These are phyloP conservation scores for Copidosoma floridanum DNA, from an alignment of 1,140 invertebrate species.

Conservation along the genomic window DNA sequence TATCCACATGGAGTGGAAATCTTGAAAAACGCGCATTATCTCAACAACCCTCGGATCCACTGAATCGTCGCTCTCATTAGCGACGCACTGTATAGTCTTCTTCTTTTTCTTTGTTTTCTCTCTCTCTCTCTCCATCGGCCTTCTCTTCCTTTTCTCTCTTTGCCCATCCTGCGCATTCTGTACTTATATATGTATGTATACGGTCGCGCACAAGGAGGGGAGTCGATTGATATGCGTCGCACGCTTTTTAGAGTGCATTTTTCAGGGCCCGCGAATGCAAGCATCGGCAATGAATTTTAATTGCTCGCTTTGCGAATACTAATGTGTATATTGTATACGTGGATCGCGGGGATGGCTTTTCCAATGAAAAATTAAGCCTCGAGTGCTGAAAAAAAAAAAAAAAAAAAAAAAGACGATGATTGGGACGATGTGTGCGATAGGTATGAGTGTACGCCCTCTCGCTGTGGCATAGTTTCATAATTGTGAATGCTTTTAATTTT, in stretches of 20 bases:
- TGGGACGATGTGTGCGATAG: no score
- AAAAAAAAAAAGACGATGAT: no score
- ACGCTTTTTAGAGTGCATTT: slow-evolving; percentile 40
- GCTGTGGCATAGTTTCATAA: no score
- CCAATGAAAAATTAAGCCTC: slow-evolving; percentile 34
- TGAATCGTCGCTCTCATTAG: slow-evolving; percentile 49
- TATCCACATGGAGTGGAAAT: no score
- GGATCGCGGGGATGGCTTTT: no score
- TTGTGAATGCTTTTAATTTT: no score
- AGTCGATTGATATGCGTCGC: slow-evolving; percentile 44
- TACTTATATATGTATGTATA: slow-evolving; percentile 20
- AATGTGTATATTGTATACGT: no score
- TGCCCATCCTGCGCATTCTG: neutral
- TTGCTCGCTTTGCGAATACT: slow-evolving; percentile 31
- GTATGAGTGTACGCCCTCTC: no score
- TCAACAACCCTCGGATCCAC: no score
- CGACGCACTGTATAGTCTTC: slow-evolving; percentile 39
- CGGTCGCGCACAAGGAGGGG: slow-evolving; percentile 27
- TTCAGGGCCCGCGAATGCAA: slow-evolving; percentile 37
- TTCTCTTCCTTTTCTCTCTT: slow-evolving; percentile 28
- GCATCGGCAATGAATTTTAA: slow-evolving; percentile 50
- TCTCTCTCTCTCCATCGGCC: slow-evolving; percentile 23
- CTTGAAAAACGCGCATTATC: no score
- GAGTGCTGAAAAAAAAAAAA: no score
- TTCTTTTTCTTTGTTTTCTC: slow-evolving; percentile 37